phyloP scores from a whole-genome alignment of 2,888 invertebrate species.

The Drosophila ezoana region DNA sequence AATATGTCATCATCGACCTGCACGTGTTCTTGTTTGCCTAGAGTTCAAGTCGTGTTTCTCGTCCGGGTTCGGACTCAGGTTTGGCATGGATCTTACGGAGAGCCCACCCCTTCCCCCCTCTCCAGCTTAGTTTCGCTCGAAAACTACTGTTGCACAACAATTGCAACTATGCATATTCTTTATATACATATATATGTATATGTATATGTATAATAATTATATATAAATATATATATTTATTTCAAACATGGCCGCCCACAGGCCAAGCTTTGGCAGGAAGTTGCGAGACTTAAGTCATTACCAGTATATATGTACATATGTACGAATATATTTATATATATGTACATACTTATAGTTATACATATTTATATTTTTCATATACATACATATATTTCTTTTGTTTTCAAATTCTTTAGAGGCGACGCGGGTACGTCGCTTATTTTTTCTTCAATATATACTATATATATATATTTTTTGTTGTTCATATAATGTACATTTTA shows the following conservation, averaged over 20 bases:
- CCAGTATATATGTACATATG: conserved; percentile 2
- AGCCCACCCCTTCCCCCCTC: too few species aligned
- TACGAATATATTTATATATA: neutral
- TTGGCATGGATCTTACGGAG: neutral
- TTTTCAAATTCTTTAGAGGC: conserved; percentile 68
- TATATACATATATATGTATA: neutral
- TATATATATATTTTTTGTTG: conserved; percentile 25
- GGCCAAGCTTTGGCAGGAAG: conserved; percentile 53
- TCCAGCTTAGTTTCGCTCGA: conserved; percentile 21
- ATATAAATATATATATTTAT: conserved; percentile 20
- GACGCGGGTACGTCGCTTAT: conserved; percentile 44
- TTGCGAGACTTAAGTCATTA: conserved; percentile 11
- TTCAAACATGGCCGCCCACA: conserved; percentile 39
- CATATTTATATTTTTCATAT: conserved; percentile 10
- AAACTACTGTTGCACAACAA: conserved; percentile 37
- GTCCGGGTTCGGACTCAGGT: neutral
- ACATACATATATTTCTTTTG: conserved; percentile 64
- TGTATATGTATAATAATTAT: neutral
- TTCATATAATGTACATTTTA: conserved; percentile 42
- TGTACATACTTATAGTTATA: neutral
- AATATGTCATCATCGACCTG: conserved; percentile 52
- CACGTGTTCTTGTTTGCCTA: conserved; percentile 50
- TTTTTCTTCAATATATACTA: conserved; percentile 27
- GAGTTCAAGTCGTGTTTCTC: conserved; percentile 17
- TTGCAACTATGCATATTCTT: conserved; percentile 10